Evolutionary conservation across 2,888 invertebrate species (phyloP), one percentile per base, ranked within the genome.

Genomic region (Lepidonotus clava): DNA sequence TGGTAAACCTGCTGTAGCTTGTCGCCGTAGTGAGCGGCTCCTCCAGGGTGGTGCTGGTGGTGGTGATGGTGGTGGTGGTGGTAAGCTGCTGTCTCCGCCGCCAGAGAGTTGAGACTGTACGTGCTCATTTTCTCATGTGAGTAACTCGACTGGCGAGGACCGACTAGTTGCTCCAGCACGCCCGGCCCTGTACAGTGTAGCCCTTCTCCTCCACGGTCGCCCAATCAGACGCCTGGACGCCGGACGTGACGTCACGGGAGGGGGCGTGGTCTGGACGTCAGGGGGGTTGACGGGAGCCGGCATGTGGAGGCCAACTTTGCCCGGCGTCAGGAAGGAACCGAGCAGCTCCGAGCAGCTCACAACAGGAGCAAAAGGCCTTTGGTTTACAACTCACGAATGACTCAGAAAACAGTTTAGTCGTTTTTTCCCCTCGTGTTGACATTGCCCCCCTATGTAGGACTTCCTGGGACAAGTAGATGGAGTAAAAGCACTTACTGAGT

Each of bases 1-100:
- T 80, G 80, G 46, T 80, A 80, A 18, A 51, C 80, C 41, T 80
- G 80, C 28, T 80, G 80, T 2, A 80, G 80, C 32, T 80, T 80
- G 41, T 80, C 80, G 5, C n/a, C 40, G 36, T 38, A 28, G 76
- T 76, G 76, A 6, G 6, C 11, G 14, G 8, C 6, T 6, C n/a
- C 11, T n/a, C 8, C 11, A 6, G 6, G 66, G 28, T 66, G 66
- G 24, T 66, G 66, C 11, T 14, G 38, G 32, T 71, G 71, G 38
- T 38, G 76, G 67, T 34, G 67, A 2, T 2, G 67, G 40, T 36
- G 76, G 76, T 76, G 38, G 76, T 76, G 76, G 76, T 76, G 40
- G 32, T 46, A 46, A 28, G 41, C 18, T 18, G 1, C 46, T 4
- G 80, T 32, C 80, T 80, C 80, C 28, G 80, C 28, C 28, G 80